Evolutionary conservation across 2,797 vertebrate species (phyloP), one percentile per base, ranked within the genome.

Genomic region (Otus scops): DNA sequence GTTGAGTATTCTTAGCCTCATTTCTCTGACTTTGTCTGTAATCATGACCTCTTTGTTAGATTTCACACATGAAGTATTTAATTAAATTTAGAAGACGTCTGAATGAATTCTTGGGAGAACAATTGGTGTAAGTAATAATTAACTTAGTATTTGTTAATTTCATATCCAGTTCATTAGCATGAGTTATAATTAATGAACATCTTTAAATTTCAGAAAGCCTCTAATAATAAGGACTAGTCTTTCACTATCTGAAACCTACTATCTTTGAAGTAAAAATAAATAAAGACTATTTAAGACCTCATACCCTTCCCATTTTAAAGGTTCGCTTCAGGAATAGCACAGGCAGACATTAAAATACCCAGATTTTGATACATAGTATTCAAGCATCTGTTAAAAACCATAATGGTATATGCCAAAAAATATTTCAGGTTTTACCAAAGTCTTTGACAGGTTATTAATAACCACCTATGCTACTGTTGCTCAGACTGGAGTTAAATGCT

Each of bases 101-200:
- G 76, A 79, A 57, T 51, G 27, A 96, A 89, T 93, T 85, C 95
- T 83, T 89, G 50, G 54, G 88, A 93, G 93, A 89, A 89, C 43
- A 91, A 77, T 17, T 80, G 27, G 7, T 81, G 34, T 48, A 80
- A 88, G 64, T 91, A 86, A 83, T 86, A 88, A 90, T 90, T 92
- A 93, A 67, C 13, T 88, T 64, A 70, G 39, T 57, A 79, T 88
- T 93, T 90, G 14, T 82, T 95, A 95, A 96, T 90, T 95, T 94
- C 24, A 43, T 70, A 85, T 30, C 50, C 32, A 76, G 22, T 39
- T 95, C 63, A 85, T 93, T 87, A 92, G 11, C 45, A 64, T 45
- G 68, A 91, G 9, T 77, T 85, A 50, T 67, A 95, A 94, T 96
- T 91, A 93, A 23, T 48, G 47, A 91, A 69, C 5, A 87, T 50